Percentiles rank a stretch among this genome's conserved stretches.
Evolutionary conservation across 30 jellyfish, hydroid and myxozoan genomes (phyloP).

Genomic region (Catostylus mosaicus): DNA sequence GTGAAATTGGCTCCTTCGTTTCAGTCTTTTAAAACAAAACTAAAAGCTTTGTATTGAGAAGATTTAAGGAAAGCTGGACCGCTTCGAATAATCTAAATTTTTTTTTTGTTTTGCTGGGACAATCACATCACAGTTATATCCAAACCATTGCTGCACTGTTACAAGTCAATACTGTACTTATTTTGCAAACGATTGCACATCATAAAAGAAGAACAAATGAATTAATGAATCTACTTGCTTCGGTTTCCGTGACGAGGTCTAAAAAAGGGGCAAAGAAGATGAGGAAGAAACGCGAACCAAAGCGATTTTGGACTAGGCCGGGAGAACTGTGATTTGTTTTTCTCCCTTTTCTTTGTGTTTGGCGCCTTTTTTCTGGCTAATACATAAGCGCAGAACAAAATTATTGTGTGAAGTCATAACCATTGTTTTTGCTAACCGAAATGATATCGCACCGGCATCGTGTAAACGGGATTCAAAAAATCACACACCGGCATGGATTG

Average conservation of each 20-base stretch:
- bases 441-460: too few relatives aligned
- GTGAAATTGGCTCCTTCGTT: background rate
- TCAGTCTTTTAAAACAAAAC: constrained; percentile 21
- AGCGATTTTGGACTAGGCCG: too few relatives aligned
- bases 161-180: background rate
- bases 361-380: too few relatives aligned
- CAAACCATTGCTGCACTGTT: background rate
- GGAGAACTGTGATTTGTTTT: too few relatives aligned
- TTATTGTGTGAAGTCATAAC: too few relatives aligned
- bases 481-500: too few relatives aligned
- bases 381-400: too few relatives aligned
- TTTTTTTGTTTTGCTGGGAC: constrained; percentile 12
- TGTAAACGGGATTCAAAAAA: too few relatives aligned
- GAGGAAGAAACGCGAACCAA: constrained; percentile 33
- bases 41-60: constrained; percentile 6
- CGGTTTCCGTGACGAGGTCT: constrained; percentile 21
- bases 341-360: too few relatives aligned
- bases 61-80: constrained; percentile 4
- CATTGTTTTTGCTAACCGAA: too few relatives aligned
- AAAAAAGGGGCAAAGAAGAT: constrained; percentile 25
- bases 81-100: background rate
- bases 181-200: background rate
- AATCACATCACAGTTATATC: background rate
- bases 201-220: background rate
- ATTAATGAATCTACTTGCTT: background rate